Evolutionary conservation across 2,797 vertebrate species (phyloP).

Genomic region (Nasua narica): DNA sequence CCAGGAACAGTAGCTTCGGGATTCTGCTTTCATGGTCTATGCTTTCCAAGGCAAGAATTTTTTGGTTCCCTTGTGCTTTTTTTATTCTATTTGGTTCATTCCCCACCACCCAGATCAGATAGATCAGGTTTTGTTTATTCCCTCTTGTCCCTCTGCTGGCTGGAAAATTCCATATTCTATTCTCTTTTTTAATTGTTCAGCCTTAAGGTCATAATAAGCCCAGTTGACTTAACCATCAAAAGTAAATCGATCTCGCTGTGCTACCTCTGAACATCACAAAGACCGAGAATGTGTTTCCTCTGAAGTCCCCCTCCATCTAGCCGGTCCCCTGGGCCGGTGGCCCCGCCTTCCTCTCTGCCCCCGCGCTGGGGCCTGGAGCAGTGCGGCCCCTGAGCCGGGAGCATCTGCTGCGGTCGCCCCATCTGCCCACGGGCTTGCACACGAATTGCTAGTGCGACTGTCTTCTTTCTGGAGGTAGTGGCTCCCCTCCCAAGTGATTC

Average conservation of each 20-base stretch:
- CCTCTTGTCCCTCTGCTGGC: neutral
- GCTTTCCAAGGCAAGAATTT: neutral
- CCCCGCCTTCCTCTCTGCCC: fast-evolving
- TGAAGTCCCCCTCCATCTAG: fast-evolving
- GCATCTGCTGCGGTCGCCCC: fast-evolving
- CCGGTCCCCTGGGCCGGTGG: fast-evolving
- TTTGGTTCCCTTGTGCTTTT: neutral
- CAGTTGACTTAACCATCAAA: neutral
- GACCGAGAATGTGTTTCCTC: neutral
- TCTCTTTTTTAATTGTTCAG: neutral
- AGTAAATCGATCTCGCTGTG: neutral
- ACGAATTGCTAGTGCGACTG: fast-evolving
- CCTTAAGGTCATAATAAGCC: neutral
- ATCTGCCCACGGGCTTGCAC: too few species aligned
- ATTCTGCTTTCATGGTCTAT: neutral
- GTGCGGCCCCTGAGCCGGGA: fast-evolving
- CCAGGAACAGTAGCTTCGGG: fast-evolving
- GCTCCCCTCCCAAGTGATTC: neutral
- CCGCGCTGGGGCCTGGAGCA: fast-evolving
- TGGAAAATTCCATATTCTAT: neutral
- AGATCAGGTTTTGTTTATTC: neutral
- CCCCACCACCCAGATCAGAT: neutral
- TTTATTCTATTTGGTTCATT: neutral
- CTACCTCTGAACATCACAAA: neutral
- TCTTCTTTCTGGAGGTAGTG: neutral